phyloP scores from a whole-genome alignment of 2,113 vertebrate genomes.

The Callipepla californica region DNA sequence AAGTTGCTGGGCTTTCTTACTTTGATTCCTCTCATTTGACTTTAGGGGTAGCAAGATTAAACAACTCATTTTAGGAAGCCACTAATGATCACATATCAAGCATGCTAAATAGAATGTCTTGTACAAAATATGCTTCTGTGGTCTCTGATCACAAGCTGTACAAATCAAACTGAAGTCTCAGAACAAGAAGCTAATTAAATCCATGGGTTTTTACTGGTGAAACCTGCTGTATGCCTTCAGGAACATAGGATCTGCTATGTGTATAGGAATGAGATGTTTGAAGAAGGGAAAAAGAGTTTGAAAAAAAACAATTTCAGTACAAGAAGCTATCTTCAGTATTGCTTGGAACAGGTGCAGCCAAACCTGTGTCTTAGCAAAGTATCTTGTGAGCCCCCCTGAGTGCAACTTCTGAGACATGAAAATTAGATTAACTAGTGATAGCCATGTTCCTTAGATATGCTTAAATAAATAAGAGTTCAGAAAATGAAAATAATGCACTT shows the following conservation, averaged over 20 bases:
- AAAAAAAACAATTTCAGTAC: background rate
- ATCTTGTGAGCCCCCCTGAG: background rate
- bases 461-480: background rate
- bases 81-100: background rate
- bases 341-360: background rate
- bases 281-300: background rate
- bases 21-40: background rate
- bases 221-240: background rate
- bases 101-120: background rate
- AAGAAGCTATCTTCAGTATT: background rate
- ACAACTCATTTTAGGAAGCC: background rate
- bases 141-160: background rate
- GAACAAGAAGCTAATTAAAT: background rate
- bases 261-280: fast-evolving
- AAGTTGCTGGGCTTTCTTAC: background rate
- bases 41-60: background rate
- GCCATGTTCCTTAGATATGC: background rate
- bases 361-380: background rate
- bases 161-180: background rate
- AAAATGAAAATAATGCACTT: background rate
- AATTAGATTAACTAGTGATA: background rate
- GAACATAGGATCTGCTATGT: background rate
- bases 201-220: background rate
- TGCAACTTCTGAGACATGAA: background rate
- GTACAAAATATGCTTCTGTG: background rate